Conservation (phyloP, 1,140 invertebrate species). For the Carcinoscorpius rotundicauda region DNA sequence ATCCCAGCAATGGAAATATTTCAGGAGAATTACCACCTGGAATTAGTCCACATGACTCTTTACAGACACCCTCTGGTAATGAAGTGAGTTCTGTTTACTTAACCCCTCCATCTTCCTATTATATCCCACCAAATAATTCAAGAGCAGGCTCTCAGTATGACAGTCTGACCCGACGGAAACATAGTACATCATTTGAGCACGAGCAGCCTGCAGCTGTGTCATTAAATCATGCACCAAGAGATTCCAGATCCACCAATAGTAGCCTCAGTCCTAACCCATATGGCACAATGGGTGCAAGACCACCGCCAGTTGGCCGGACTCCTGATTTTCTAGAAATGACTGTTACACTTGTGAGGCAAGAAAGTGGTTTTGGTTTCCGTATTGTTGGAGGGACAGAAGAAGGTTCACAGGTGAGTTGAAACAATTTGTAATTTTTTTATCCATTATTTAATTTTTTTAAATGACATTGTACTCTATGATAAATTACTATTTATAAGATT, state of each 20-base stretch:
- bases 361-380: conserved; percentile 88
- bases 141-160: conserved; percentile 1
- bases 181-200: conserved; percentile 54
- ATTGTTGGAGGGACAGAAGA: conserved; percentile 98
- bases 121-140: neutral
- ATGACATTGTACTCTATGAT: too few relatives aligned
- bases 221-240: conserved; percentile 1
- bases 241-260: neutral
- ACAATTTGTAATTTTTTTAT: conserved; percentile 7
- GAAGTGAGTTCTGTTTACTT: neutral
- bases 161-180: conserved; percentile 36
- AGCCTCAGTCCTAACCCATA: neutral
- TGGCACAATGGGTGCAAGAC: neutral
- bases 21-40: too few relatives aligned
- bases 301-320: conserved; percentile 2
- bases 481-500: too few relatives aligned
- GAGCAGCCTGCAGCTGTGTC: conserved; percentile 41
- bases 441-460: conserved; percentile 8
- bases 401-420: conserved; percentile 64
- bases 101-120: neutral
- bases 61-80: too few relatives aligned
- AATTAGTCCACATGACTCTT: too few relatives aligned
- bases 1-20: too few relatives aligned
- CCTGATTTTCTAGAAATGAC: conserved; percentile 57
- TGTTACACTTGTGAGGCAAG: conserved; percentile 64